Conservation (phyloP, 2,113 vertebrate genomes). For the Montifringilla adamsi region DNA sequence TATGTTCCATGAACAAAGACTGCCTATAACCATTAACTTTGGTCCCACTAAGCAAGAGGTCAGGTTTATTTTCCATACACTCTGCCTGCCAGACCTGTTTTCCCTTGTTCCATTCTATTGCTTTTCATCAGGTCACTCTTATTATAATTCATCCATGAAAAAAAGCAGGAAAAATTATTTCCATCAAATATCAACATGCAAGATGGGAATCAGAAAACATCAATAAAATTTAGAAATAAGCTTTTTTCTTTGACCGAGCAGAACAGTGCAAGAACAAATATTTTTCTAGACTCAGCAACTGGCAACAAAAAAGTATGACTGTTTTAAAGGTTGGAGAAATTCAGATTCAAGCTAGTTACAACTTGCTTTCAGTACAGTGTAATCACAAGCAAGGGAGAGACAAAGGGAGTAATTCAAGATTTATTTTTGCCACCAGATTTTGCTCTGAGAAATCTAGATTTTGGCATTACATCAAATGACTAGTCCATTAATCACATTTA, state of each 20-base stretch:
- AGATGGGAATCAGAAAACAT: background rate
- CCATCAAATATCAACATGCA: background rate
- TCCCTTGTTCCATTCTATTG: slow-evolving; percentile 36
- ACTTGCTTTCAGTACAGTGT: background rate
- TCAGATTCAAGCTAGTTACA: background rate
- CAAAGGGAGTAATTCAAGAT: background rate
- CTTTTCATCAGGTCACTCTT: slow-evolving; percentile 25
- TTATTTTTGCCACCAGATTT: background rate
- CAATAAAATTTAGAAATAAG: background rate
- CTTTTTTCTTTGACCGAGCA: background rate
- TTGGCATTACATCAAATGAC: background rate
- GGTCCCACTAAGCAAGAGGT: slow-evolving; percentile 19
- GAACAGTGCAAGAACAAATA: background rate
- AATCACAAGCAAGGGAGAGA: background rate
- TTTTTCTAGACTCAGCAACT: background rate
- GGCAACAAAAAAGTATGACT: background rate
- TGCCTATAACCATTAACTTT: slow-evolving; percentile 58
- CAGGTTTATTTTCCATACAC: slow-evolving; percentile 34
- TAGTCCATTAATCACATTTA: background rate
- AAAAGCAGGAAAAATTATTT: background rate
- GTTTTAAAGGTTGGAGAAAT: background rate
- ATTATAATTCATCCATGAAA: background rate
- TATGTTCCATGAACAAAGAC: slow-evolving; percentile 27
- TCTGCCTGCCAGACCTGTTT: slow-evolving; percentile 9
- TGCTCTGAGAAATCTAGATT: background rate